A percentile compares a stretch with the other conserved stretches of the same genome.
Evolutionary conservation across 2,113 vertebrate genomes (phyloP).

Genomic region (Beaufortia kweichowensis): DNA sequence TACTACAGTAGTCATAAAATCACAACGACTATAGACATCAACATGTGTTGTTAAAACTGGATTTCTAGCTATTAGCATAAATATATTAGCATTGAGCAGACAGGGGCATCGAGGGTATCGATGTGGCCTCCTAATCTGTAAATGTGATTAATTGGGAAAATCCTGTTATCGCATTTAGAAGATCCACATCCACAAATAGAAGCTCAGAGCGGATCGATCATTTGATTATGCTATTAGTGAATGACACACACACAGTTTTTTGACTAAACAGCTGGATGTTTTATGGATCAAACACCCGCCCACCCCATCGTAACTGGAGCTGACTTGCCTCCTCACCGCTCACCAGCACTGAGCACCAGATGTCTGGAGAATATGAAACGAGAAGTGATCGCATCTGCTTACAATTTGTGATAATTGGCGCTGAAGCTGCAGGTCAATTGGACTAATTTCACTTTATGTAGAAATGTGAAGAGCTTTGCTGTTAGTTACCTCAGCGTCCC

Average conservation of each 20-base stretch:
- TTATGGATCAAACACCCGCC: background rate
- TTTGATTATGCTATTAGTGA: conserved; percentile 54
- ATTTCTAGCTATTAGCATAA: conserved; percentile 81
- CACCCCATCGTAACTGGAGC: background rate
- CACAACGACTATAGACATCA: conserved; percentile 56
- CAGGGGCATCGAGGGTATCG: conserved; percentile 67
- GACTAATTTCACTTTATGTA: conserved; percentile 90
- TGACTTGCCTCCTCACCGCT: conserved; percentile 41
- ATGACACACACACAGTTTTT: background rate
- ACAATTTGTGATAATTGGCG: conserved; percentile 94
- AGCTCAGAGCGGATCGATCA: conserved; percentile 66
- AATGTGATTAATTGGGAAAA: conserved; percentile 89
- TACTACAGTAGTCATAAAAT: background rate
- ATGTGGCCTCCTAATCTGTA: conserved; percentile 84
- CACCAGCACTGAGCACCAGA: conserved; percentile 71
- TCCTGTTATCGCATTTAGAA: conserved; percentile 77
- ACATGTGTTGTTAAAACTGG: conserved; percentile 82
- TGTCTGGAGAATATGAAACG: conserved; percentile 82
- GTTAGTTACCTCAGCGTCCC: background rate
- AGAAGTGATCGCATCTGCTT: conserved; percentile 89
- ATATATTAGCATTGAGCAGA: conserved; percentile 87
- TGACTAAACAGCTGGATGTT: too few species aligned
- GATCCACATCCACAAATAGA: conserved; percentile 77
- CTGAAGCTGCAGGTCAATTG: conserved; percentile 92
- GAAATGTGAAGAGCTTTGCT: conserved; percentile 79